Percentiles rank a stretch among this genome's conserved stretches.
phyloP scores from a whole-genome alignment of 2,888 invertebrate species.

The Cantharis flavilabris region DNA sequence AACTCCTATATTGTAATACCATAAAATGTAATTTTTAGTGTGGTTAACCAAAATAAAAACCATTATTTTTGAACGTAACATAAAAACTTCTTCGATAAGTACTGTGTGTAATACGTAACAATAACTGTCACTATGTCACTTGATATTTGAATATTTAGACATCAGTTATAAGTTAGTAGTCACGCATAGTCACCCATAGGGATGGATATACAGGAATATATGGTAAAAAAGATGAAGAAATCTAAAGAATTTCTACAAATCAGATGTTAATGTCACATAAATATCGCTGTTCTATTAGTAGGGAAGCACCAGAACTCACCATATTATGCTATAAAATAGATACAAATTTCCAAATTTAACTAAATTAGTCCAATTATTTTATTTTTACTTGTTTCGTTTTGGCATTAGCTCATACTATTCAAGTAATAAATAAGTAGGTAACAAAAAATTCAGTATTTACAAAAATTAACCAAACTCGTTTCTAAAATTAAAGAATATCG shows the following conservation, averaged over 20 bases:
- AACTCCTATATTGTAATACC: background rate
- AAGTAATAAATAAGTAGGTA: slow-evolving; percentile 18
- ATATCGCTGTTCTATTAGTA: slow-evolving; percentile 38
- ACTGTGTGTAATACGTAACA: slow-evolving; percentile 39
- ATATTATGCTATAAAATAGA: slow-evolving; percentile 5
- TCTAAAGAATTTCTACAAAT: slow-evolving; percentile 48
- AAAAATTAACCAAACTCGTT: slow-evolving; percentile 21
- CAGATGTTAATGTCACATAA: slow-evolving; percentile 48
- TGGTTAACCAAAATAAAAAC: slow-evolving; percentile 8
- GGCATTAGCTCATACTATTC: background rate
- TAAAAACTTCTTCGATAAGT: slow-evolving; percentile 8
- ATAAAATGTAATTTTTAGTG: slow-evolving; percentile 7
- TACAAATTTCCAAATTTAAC: slow-evolving; percentile 18
- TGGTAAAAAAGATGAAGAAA: slow-evolving; percentile 40
- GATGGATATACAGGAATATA: slow-evolving; percentile 23
- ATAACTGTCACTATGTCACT: slow-evolving; percentile 44
- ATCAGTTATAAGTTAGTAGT: slow-evolving; percentile 34
- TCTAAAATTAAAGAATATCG: slow-evolving; percentile 30
- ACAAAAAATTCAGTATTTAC: slow-evolving; percentile 18
- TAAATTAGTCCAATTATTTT: slow-evolving; percentile 11
- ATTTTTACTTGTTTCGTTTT: slow-evolving; percentile 4
- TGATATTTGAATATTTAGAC: slow-evolving; percentile 44
- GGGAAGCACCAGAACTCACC: slow-evolving; percentile 29
- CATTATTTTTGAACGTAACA: slow-evolving; percentile 12
- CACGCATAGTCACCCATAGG: slow-evolving; percentile 7